Base-by-base conservation (phyloP, 2,113 vertebrate genomes). In the Opisthocomus hoazin region DNA sequence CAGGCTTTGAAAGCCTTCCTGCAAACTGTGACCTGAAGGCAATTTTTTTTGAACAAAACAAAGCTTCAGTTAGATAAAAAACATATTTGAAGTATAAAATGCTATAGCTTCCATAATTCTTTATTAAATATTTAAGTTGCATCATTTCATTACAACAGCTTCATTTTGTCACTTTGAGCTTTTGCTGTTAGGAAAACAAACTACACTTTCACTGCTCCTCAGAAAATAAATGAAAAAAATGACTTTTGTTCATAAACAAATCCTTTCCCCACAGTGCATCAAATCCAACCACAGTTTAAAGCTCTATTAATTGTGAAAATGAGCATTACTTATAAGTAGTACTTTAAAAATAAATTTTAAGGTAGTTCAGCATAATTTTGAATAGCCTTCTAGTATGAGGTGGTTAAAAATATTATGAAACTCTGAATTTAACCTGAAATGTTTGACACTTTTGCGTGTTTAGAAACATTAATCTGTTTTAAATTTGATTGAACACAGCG, bases 51-150 rank as follows among this genome's bases (percentile, higher is more conserved):
- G 43, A 78, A 81, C 48, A 50, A 81, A 41, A 45, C n/a, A 54
- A 63, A 82, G 56, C 84, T 94, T 29, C 48, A 81, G 90, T 84
- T 91, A 94, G 93, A 96, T 78, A 92, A 81, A 66, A 54, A 86
- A 75, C 63, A 64, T 83, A 97, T 79, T 60, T 86, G 70, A 88
- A 96, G 77, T 95, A 95, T 95, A 95, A 97, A 97, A 96, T 57
- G 58, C 79, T 94, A 89, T 94, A 93, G 69, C 93, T 97, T 97
- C 97, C 83, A 70, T 95, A 93, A 93, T 93, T 94, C 90, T 98
- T 98, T 98, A 97, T 97, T 97, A 97, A 98, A 96, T 97, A 97
- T 95, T 94, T 30, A 98, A 95, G 94, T 96, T 87, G 96, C 78
- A 97, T 97, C 80, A 96, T 89, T 94, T 96, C 87, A 96, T 97